Base-by-base conservation (phyloP, 2,797 vertebrate genomes). In the Xiphorhynchus erythropygius region DNA sequence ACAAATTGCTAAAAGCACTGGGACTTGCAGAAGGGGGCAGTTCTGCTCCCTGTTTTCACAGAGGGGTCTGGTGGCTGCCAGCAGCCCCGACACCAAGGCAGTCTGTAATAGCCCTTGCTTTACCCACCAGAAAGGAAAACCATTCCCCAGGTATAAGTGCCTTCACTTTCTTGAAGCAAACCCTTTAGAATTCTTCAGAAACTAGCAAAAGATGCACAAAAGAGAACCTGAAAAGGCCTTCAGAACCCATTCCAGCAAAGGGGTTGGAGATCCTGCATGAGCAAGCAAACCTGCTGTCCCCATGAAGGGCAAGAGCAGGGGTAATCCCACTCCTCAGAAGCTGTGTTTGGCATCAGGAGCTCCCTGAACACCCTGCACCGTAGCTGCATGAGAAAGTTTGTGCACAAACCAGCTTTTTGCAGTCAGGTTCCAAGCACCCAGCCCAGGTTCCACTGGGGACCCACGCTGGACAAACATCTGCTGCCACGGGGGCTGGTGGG, bases 381-480 rank as follows among this genome's bases (percentile, higher is more conserved):
- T 39, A 27, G 23, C 46, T 65, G 62, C 17, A 5, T 8, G 2
- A 71, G 17, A 23, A 56, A 60, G 46, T 50, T 50, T 13, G 24
- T 39, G 27, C 56, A 18, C 1, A 18, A 57, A 28, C 11, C 3
- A 1, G 25, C 35, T 49, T 74, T 84, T 44, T 18, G 14, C 25
- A 8, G 35, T 35, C 53, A 28, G 18, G 28, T 59, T 87, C 87
- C 75, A 76, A 89, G 33, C 30, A 7, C 5, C 3, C 35, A 52
- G 39, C 19, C 27, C 27, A 42, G 2, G 8, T 32, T 70, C 10
- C 17, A 0, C 15, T 3, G 71, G 10, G 2, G 16, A 32, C 49
- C 49, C 7, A 42, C 3, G 2, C 11, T 0, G 0, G 21, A 32
- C 62, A 19, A 2, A 1, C 19, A 5, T 3, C 50, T 42, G 69